A percentile compares a stretch with the other conserved stretches of the same genome.
Evolutionary conservation across 2,888 invertebrate species (phyloP).

Genomic region (Hirudinaria manillensis): DNA sequence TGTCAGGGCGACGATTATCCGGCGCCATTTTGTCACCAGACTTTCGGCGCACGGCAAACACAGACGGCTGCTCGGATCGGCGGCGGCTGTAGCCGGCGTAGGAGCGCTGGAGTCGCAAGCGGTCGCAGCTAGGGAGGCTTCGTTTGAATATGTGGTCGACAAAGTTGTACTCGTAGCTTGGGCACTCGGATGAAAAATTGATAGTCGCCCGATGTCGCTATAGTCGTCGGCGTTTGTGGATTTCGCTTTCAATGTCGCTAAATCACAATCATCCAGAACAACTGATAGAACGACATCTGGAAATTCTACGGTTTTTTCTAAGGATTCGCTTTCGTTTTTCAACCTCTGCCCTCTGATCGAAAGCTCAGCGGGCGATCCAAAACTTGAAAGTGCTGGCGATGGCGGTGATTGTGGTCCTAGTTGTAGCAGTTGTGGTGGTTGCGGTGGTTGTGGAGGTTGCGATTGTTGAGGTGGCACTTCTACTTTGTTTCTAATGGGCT

Average conservation of each 20-base stretch:
- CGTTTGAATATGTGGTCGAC: neutral
- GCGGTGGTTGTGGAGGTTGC: slow-evolving; percentile 3
- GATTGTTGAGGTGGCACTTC: slow-evolving; percentile 1
- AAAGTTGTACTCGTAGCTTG: neutral
- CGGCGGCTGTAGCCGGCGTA: neutral
- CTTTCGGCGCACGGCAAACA: slow-evolving; percentile 14
- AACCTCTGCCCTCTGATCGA: neutral
- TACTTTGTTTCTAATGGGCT: neutral
- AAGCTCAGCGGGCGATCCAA: neutral
- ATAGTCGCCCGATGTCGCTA: neutral
- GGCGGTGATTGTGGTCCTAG: neutral
- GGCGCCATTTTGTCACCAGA: neutral
- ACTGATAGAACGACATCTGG: neutral
- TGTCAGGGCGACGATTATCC: neutral
- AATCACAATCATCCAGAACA: neutral
- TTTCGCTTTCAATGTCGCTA: neutral
- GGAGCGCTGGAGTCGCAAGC: neutral
- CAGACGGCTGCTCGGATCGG: neutral
- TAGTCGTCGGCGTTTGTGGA: neutral
- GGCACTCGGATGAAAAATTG: neutral
- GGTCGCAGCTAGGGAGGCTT: neutral
- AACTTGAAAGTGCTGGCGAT: neutral
- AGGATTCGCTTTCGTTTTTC: neutral
- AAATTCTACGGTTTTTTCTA: neutral
- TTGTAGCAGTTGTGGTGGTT: neutral